Evolutionary conservation across 2,113 vertebrate species (phyloP).

Genomic region (Notechis scutatus): DNA sequence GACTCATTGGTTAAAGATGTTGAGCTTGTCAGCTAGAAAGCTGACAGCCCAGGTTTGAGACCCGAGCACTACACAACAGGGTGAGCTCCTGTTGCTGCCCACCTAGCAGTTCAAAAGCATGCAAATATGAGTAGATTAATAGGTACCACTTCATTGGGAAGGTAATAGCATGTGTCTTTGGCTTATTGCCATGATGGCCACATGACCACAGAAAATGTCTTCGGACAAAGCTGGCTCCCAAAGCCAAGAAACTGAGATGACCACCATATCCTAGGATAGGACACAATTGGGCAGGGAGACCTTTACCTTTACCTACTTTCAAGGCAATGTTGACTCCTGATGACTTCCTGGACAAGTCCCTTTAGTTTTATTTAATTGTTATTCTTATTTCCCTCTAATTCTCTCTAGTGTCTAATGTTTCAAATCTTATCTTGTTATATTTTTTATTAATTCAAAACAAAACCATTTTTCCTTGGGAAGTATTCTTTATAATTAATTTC

Average conservation of each 20-base stretch:
- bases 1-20: too few species aligned
- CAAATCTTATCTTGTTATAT: background rate
- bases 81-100: too few species aligned
- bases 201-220: background rate
- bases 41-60: too few species aligned
- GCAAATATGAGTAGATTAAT: too few species aligned
- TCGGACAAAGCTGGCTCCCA: background rate
- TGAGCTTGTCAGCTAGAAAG: too few species aligned
- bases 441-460: background rate
- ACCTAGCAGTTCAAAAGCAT: too few species aligned
- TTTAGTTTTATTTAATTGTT: background rate
- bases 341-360: background rate
- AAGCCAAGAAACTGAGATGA: background rate
- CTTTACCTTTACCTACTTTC: background rate
- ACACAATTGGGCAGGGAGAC: background rate
- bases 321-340: background rate
- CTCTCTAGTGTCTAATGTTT: background rate
- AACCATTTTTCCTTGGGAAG: background rate
- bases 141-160: too few species aligned
- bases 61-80: too few species aligned
- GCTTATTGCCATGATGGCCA: too few species aligned
- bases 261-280: background rate
- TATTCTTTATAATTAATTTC: background rate
- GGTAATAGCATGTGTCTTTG: too few species aligned
- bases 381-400: background rate